phyloP scores from a whole-genome alignment of 2,797 vertebrate species.

The Echeneis naucrates region DNA sequence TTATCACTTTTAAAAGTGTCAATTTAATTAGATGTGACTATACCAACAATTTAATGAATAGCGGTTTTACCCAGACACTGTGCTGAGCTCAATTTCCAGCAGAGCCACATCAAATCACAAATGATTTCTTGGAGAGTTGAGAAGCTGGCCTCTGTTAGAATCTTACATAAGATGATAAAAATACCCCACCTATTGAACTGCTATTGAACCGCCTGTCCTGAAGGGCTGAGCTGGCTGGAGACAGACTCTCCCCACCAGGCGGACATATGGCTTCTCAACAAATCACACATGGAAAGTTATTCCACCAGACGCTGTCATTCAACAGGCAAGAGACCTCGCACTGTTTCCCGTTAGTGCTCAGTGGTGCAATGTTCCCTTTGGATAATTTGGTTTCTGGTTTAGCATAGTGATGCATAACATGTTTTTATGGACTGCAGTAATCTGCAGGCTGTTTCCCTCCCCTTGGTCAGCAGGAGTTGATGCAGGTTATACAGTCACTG shows the following conservation, averaged over 20 bases:
- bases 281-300: slow-evolving; percentile 10
- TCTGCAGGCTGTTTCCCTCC: neutral
- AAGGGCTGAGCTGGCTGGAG: slow-evolving; percentile 17
- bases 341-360: neutral
- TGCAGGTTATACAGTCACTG: neutral
- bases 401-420: neutral
- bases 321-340: neutral
- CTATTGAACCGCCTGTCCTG: neutral
- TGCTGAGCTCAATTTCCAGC: neutral
- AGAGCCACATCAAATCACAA: neutral
- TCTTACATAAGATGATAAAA: slow-evolving; percentile 17
- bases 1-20: neutral
- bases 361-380: neutral
- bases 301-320: neutral
- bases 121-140: neutral
- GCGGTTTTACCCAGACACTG: neutral
- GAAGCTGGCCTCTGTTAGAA: slow-evolving; percentile 9
- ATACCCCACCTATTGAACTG: slow-evolving; percentile 11
- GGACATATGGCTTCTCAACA: slow-evolving; percentile 32
- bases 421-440: neutral
- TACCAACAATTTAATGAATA: neutral
- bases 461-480: neutral
- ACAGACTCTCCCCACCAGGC: slow-evolving; percentile 34
- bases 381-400: neutral
- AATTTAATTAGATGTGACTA: neutral